These are phyloP conservation scores for Eupithecia subfuscata DNA, from an alignment of 2,888 invertebrate genomes.

Conservation along the genomic window DNA sequence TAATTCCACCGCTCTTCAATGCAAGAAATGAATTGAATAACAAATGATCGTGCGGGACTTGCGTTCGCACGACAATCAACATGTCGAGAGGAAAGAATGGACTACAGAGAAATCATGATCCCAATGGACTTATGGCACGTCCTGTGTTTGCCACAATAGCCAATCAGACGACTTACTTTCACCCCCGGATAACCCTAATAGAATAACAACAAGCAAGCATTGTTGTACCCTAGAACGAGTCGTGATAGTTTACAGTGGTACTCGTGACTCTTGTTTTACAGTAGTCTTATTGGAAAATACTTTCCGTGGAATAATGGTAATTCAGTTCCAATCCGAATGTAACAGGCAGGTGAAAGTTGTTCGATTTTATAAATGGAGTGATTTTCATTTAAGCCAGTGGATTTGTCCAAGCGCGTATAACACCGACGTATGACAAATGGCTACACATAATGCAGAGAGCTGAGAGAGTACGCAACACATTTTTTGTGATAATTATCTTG, in stretches of 20 bases:
- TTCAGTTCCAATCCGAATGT: conserved; percentile 68
- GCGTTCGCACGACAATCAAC: conserved; percentile 77
- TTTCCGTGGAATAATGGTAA: conserved; percentile 70
- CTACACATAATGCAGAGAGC: conserved; percentile 35
- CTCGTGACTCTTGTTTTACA: conserved; percentile 78
- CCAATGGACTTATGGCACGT: conserved; percentile 62
- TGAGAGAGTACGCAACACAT: conserved; percentile 36
- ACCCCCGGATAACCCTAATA: conserved; percentile 75
- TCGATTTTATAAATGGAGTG: conserved; percentile 56
- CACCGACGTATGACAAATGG: conserved; percentile 40
- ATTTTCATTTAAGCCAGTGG: conserved; percentile 45
- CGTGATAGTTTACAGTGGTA: conserved; percentile 78
- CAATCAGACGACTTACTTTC: conserved; percentile 78
- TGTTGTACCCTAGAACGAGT: conserved; percentile 73
- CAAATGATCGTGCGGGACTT: conserved; percentile 62
- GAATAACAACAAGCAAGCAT: conserved; percentile 75
- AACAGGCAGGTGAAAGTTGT: conserved; percentile 75
- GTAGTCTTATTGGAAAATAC: conserved; percentile 76
- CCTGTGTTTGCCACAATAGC: conserved; percentile 68
- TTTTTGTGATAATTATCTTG: conserved; percentile 37
- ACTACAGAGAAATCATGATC: conserved; percentile 71
- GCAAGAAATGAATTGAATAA: conserved; percentile 68
- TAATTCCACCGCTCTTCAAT: conserved; percentile 63
- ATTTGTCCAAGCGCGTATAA: conserved; percentile 45
- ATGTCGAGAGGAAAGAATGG: conserved; percentile 69